These are phyloP conservation scores for Lasius platythorax DNA, from an alignment of 2,888 invertebrate genomes.

Conservation along the genomic window DNA sequence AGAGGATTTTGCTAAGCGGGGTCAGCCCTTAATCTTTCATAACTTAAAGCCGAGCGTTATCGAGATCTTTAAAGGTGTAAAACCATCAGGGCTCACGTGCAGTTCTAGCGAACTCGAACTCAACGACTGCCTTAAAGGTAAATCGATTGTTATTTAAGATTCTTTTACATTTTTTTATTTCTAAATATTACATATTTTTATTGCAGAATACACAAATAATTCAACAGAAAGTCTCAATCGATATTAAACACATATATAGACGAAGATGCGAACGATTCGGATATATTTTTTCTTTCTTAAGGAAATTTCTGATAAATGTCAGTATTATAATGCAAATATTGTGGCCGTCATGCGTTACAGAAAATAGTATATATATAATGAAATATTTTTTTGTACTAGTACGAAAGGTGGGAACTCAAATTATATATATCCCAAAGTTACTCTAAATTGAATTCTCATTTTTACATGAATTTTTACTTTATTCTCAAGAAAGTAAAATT, in stretches of 20 bases:
- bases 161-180: not conserved
- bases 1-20: conserved; percentile 88
- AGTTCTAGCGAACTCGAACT: conserved; percentile 87
- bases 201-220: conserved; percentile 74
- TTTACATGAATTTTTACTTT: not conserved
- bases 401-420: not conserved
- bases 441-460: not conserved
- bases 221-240: conserved; percentile 68
- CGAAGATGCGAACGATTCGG: not conserved
- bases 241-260: conserved; percentile 62
- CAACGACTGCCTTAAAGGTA: conserved; percentile 87
- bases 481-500: not conserved
- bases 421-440: conserved; percentile 2
- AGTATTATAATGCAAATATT: conserved; percentile 65
- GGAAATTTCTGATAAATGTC: conserved; percentile 32
- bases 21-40: conserved; percentile 88
- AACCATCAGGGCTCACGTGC: conserved; percentile 87
- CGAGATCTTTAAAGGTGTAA: conserved; percentile 88
- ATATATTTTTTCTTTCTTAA: conserved; percentile 31
- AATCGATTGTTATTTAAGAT: conserved; percentile 28
- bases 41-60: conserved; percentile 88
- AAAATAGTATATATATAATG: conserved; percentile 52
- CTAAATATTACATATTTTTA: conserved; percentile 27
- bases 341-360: conserved; percentile 7
- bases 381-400: conserved; percentile 55